Evolutionary conservation across 1,140 invertebrate species (phyloP).

Genomic region (Drosophila melanica): DNA sequence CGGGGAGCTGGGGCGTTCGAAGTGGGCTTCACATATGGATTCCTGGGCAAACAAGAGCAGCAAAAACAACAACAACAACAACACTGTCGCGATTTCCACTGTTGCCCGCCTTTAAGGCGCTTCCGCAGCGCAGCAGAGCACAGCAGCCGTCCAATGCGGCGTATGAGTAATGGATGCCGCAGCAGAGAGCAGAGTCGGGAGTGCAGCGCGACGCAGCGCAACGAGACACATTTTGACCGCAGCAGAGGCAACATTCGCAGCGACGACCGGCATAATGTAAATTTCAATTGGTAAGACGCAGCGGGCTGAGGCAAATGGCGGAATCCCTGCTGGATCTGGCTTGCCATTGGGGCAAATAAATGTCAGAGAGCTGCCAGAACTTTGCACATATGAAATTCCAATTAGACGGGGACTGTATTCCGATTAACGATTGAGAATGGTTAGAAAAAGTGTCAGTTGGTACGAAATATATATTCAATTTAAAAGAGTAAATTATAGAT

Average conservation of each 20-base stretch:
- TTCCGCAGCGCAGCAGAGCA: constrained; percentile 13
- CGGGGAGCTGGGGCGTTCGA: not conserved
- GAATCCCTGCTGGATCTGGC: constrained; percentile 4
- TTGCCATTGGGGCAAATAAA: constrained; percentile 16
- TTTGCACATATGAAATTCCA: constrained; percentile 22
- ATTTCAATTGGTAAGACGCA: constrained; percentile 26
- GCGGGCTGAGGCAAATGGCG: not conserved
- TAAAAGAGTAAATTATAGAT: not conserved
- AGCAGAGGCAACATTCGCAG: constrained; percentile 12
- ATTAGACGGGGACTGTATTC: constrained; percentile 4
- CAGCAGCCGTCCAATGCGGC: constrained; percentile 27
- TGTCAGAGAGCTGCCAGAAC: constrained; percentile 18
- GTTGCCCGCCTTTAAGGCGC: constrained; percentile 37
- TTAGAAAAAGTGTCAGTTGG: no score
- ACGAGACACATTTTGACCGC: constrained; percentile 44
- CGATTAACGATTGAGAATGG: no score
- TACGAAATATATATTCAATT: no score
- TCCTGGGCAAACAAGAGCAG: not conserved
- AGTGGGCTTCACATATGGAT: constrained; percentile 7
- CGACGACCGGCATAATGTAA: constrained; percentile 41
- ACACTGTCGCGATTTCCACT: constrained; percentile 39
- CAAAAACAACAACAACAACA: constrained; percentile 1
- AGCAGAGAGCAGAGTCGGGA: constrained; percentile 5
- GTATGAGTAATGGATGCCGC: constrained; percentile 51
- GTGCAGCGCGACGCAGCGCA: not conserved